Percentiles rank a stretch among this genome's conserved stretches.
Evolutionary conservation across 2,797 vertebrate species (phyloP).

Genomic region (Alca torda): DNA sequence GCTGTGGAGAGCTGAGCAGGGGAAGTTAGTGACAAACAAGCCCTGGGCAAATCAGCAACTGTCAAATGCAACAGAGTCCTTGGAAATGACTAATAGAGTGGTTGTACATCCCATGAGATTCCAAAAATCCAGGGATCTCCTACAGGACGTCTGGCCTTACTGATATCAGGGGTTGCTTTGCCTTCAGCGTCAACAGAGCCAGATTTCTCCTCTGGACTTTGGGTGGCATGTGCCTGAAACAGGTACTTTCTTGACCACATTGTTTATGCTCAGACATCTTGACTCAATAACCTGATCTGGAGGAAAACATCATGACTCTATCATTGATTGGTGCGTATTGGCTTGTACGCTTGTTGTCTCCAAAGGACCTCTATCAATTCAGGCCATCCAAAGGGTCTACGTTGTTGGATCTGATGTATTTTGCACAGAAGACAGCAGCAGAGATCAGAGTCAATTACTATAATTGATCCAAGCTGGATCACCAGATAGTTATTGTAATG

Average conservation of each 20-base stretch:
- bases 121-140: neutral
- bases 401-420: neutral
- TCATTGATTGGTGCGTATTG: neutral
- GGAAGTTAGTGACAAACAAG: neutral
- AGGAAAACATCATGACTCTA: neutral
- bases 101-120: neutral
- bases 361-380: neutral
- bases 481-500: neutral
- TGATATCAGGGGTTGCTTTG: neutral
- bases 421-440: neutral
- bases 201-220: neutral
- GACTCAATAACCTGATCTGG: neutral
- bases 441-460: neutral
- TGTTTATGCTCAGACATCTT: neutral
- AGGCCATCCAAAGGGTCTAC: neutral
- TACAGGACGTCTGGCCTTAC: neutral
- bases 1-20: neutral
- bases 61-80: neutral
- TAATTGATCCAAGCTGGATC: neutral
- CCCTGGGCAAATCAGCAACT: neutral
- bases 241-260: neutral
- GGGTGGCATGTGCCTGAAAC: neutral
- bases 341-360: neutral
- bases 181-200: neutral
- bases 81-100: neutral